Base-by-base conservation (phyloP, 2,797 vertebrate genomes). In the Salarias fasciatus region DNA sequence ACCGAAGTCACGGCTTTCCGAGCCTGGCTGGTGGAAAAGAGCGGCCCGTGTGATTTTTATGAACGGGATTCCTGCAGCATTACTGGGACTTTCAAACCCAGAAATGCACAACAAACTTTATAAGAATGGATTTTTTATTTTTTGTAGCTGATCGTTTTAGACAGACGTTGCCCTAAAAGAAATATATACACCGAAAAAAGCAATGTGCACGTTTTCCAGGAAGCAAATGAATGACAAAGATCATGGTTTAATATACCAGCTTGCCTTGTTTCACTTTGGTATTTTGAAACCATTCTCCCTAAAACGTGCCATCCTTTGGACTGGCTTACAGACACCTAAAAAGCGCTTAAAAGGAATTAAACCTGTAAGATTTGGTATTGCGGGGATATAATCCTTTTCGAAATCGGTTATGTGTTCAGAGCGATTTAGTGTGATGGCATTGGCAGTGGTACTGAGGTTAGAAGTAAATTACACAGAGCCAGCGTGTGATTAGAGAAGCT, bases 381-480 rank as follows among this genome's bases (percentile, higher is more conserved):
- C 53, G 24, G 3, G 28, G 10, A 54, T 53, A 50, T 55, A 38
- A 72, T 66, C 56, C 38, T 54, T 41, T 46, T 41, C 37, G 30
- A 5, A 73, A 58, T 24, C 67, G 53, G 40, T 24, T n/a, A 11
- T 18, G 18, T 29, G 30, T 56, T 49, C 45, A 42, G 47, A 56
- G 71, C 35, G 45, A 64, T 82, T 60, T 69, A 67, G 72, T 66
- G 59, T 56, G 66, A 65, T 38, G 44, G 53, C 64, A 60, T 48
- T 70, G 71, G 65, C 66, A 54, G 52, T 50, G 36, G 40, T 58
- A 24, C 72, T 36, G 61, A 48, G 58, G 70, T 63, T 69, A 48
- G 75, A 70, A 80, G 74, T 72, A 78, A 82, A 84, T 79, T 83
- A 84, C 63, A 83, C 65, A 65, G 78, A 82, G 80, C 50, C 70